Base-by-base conservation (phyloP, 2,113 vertebrate species). In the Notothenia coriiceps region DNA sequence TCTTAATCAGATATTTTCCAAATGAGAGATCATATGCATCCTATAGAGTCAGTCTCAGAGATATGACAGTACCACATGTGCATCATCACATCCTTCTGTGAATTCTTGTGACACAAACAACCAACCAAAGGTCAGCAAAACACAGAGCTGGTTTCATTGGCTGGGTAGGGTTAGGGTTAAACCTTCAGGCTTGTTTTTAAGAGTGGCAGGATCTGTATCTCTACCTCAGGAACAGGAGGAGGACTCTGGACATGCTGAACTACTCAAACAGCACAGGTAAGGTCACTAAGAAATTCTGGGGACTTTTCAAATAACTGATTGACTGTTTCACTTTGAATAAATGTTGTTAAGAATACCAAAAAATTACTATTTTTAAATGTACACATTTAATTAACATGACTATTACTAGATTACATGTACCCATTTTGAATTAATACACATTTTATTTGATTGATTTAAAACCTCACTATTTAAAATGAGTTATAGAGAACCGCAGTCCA, bases 221-320 rank as follows among this genome's bases (percentile, higher is more conserved):
- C 20, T 2, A 9, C 11, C 35, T 49, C 6, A 59, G 20, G 60
- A 43, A 22, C 78, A 57, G 43, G 8, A 61, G 62, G 55, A 59
- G 1, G 12, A 70, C 44, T 10, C 2, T 1, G 35, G 77, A 82
- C 59, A 84, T 72, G 60, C 0, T 2, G 1, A 78, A 74, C 75
- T 51, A 65, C 20, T 65, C 76, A 3, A 70, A 69, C 70, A 79
- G 0, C 61, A 44, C 79, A 77, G 87, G 91, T 93, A 84, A 74
- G 83, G 2, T 18, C n/a, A 33, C 12, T 40, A 14, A 70, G 13
- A 44, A 15, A 7, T 50, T 43, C 20, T n/a, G 6, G 12, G 13
- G 17, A 51, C 6, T 0, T 46, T 14, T 49, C 2, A n/a, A 73
- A 17, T n/a, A 29, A 29, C 29, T 29, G 29, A 29, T 29, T 29